Evolutionary conservation across 1,140 invertebrate genomes (phyloP), one percentile per base, ranked within the genome.

Genomic region (Leptoteleia sp.): DNA sequence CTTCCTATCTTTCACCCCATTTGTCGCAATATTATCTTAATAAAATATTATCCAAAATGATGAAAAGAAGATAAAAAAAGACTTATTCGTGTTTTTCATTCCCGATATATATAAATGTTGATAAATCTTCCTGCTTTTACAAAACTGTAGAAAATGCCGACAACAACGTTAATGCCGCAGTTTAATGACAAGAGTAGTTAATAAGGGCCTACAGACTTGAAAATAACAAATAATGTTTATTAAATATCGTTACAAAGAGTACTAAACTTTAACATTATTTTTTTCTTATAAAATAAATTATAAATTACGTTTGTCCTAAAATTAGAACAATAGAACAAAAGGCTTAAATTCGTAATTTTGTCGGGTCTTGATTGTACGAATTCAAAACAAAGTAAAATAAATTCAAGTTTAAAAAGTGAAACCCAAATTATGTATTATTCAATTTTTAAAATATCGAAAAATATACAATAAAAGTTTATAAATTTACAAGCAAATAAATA

Each of bases 211-310:
- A n/a, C n/a, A n/a, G n/a, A n/a, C n/a, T n/a, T n/a, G n/a, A n/a
- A n/a, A n/a, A n/a, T n/a, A n/a, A n/a, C n/a, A n/a, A n/a, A n/a
- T n/a, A n/a, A n/a, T n/a, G n/a, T n/a, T n/a, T n/a, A n/a, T n/a
- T n/a, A n/a, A n/a, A n/a, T n/a, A n/a, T n/a, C n/a, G n/a, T n/a
- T n/a, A n/a, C n/a, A n/a, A n/a, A n/a, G n/a, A n/a, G n/a, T n/a
- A n/a, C n/a, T n/a, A n/a, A n/a, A n/a, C n/a, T n/a, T n/a, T n/a
- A n/a, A n/a, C 17, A 43, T 11, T 22, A 2, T 5, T 22, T 29
- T 29, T 29, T 13, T 29, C 3, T 25, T 47, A 19, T 29, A 17
- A 33, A 50, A 31, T 50, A 11, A 50, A 50, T 47, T 29, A 47
- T 13, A 47, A 27, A 12, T 29, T 47, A 29, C 6, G 8, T 29